A percentile compares a stretch with the other conserved stretches of the same genome.
Conservation (phyloP, 2,888 invertebrate genomes). For the Piscicola geometra region DNA sequence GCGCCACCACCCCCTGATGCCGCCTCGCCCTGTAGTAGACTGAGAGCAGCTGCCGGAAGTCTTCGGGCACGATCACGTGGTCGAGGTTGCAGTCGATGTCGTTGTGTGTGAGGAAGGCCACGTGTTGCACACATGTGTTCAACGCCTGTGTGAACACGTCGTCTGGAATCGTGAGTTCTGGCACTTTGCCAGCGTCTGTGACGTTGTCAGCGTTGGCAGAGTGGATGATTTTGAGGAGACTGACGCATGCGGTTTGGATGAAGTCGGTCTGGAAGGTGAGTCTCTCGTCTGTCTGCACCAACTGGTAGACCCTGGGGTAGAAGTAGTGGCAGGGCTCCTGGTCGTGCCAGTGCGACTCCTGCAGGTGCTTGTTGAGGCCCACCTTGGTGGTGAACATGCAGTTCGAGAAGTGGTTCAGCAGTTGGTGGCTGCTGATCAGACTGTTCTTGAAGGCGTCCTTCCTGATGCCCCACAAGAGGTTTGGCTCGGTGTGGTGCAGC, state of each 20-base stretch:
- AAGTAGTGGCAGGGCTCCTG: not conserved
- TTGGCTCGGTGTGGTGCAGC: slow-evolving; percentile 55
- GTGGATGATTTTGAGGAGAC: slow-evolving; percentile 72
- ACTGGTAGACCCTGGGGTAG: slow-evolving; percentile 18
- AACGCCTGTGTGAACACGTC: slow-evolving; percentile 56
- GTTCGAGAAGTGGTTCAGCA: slow-evolving; percentile 75
- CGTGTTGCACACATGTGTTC: slow-evolving; percentile 65
- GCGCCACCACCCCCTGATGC: not conserved
- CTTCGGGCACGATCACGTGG: slow-evolving; percentile 51
- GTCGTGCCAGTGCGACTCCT: slow-evolving; percentile 18
- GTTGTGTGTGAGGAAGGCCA: slow-evolving; percentile 64
- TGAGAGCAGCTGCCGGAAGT: slow-evolving; percentile 81
- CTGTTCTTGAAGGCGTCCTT: slow-evolving; percentile 69
- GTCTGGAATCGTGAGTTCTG: slow-evolving; percentile 61
- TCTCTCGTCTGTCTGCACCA: slow-evolving; percentile 24
- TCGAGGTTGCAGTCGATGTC: slow-evolving; percentile 64
- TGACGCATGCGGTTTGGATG: slow-evolving; percentile 79
- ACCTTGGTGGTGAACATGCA: slow-evolving; percentile 86
- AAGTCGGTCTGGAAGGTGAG: slow-evolving; percentile 62
- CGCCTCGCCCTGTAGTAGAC: slow-evolving; percentile 63
- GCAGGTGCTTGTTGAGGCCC: slow-evolving; percentile 37
- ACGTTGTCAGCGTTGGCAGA: slow-evolving; percentile 7
- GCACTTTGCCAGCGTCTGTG: slow-evolving; percentile 41
- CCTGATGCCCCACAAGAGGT: slow-evolving; percentile 83
- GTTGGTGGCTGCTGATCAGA: slow-evolving; percentile 64